Base-by-base conservation (phyloP, 2,113 vertebrate species). In the Lophotis ruficrista region DNA sequence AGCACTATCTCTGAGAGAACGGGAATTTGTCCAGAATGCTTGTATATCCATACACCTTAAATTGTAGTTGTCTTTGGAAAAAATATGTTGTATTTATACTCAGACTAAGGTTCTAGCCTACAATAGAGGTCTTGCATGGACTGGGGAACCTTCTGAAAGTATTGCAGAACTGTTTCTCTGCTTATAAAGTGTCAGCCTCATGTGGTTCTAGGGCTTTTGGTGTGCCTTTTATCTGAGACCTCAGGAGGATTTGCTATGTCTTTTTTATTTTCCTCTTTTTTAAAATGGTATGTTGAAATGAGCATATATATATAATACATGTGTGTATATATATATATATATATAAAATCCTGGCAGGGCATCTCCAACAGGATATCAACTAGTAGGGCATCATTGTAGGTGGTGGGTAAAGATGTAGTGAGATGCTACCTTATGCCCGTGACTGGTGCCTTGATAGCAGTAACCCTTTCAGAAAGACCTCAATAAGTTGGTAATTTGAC, bases 51-150 rank as follows among this genome's bases (percentile, higher is more conserved):
- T 12, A 31, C 10, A 66, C 41, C 5, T 43, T n/a, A 43, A 50
- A 58, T 23, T 62, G 10, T 48, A 56, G 8, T 18, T 79, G 79
- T 66, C 18, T 80, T 28, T 57, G 23, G 12, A 22, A 76, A 68
- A 68, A 41, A 41, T 4, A 3, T 43, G 4, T 25, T 71, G 8
- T 57, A 4, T 45, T 70, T 87, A 62, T 72, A 17, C 18, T 82
- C 61, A 62, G 12, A 13, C 16, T 58, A 62, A 66, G 8, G 27
- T 66, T 65, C 33, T 64, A 62, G 10, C 5, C 16, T 12, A 27
- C 0, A 1, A 38, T 0, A 62, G 12, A 6, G 1, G 7, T 45
- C 20, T 50, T 75, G 9, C 7, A 62, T 37, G 68, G 31, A 43
- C 8, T 27, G 20, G 7, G 4, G 6, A 17, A 62, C 6, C 24